Base-by-base conservation (phyloP, 2,888 invertebrate genomes). In the Colletes collaris region DNA sequence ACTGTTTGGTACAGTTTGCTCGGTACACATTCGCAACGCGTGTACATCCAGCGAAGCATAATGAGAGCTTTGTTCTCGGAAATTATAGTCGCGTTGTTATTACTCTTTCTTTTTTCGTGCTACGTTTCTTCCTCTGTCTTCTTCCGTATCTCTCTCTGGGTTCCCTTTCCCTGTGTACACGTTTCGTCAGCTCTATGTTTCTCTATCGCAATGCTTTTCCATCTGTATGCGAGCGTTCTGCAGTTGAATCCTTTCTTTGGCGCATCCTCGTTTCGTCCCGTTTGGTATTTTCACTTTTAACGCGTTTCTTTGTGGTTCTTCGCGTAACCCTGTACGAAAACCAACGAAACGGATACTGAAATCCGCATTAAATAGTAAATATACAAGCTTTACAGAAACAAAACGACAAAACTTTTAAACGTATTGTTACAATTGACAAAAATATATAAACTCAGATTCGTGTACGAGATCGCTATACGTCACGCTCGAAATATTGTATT, bases 61-160 rank as follows among this genome's bases (percentile, higher is more conserved):
- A 92, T 90, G 91, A 92, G 91, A 90, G 90, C 91, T 91, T 92
- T 91, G 92, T 92, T 91, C 92, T 87, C 90, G 87, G 90, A 89
- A 91, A 91, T 91, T 90, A 91, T 89, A 90, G 90, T 89, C 87
- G 88, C 90, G 91, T 90, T 91, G 92, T 91, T 89, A 88, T 89
- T 88, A 89, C 79, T 81, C 73, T 70, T 62, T 56, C 70, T 73
- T 58, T 62, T 60, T 67, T 64, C 35, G 27, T 27, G 13, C 27
- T 27, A 46, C 27, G 46, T 46, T 66, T 58, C n/a, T 55, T 40
- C 59, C 69, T 58, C 40, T 81, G 64, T 71, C 19, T 53, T 50
- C 69, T 46, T 49, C 37, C 35, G 16, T 40, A n/a, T 37, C 62
- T 27, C 27, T 27, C 27, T 27, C 27, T 27, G 27, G 27, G 27